phyloP scores from a whole-genome alignment of 1,140 invertebrate species.

The Procambarus clarkii region DNA sequence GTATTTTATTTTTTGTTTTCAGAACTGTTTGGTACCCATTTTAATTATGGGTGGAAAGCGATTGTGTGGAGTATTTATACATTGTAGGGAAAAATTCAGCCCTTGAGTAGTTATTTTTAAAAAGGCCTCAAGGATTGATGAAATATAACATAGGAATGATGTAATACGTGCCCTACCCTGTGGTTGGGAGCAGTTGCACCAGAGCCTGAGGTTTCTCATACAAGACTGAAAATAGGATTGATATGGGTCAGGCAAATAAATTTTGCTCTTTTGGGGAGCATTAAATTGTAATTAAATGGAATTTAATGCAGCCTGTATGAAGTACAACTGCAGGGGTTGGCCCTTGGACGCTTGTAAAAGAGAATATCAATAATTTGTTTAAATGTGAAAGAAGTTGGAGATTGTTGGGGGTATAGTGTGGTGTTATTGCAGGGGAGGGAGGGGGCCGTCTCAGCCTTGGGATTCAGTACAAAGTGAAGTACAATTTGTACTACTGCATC shows the following conservation, averaged over 20 bases:
- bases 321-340: slow-evolving; percentile 37
- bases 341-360: slow-evolving; percentile 12
- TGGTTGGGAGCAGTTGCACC: slow-evolving; percentile 9
- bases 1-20: neutral
- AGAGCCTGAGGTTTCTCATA: slow-evolving; percentile 35
- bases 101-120: slow-evolving; percentile 15
- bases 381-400: slow-evolving; percentile 18
- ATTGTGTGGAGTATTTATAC: neutral
- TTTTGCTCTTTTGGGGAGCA: neutral
- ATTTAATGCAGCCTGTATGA: slow-evolving; percentile 10
- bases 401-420: slow-evolving; percentile 2
- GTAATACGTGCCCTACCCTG: neutral
- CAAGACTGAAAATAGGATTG: neutral
- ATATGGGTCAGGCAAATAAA: slow-evolving; percentile 2
- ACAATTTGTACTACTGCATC: slow-evolving; percentile 69
- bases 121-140: neutral
- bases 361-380: slow-evolving; percentile 12
- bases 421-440: neutral
- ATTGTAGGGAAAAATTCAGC: neutral
- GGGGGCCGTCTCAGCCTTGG: slow-evolving; percentile 63
- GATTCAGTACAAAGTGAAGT: slow-evolving; percentile 68
- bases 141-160: neutral
- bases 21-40: neutral
- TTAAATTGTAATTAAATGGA: neutral
- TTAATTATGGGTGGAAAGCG: neutral